Percentiles rank a stretch among this genome's conserved stretches.
phyloP scores from a whole-genome alignment of 2,888 invertebrate species.

The Allophyes oxyacanthae region DNA sequence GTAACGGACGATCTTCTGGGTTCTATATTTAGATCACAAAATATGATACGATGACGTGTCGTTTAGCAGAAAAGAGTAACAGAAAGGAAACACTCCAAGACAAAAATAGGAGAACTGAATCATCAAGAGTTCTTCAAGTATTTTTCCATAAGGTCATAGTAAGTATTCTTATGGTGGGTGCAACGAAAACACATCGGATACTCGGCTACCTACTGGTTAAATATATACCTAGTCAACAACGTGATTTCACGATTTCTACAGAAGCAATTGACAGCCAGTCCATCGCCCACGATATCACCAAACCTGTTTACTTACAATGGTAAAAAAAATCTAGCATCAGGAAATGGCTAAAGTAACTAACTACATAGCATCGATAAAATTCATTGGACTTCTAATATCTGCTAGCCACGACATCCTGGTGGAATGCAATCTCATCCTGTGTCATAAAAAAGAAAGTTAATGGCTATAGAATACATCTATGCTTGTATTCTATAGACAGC shows the following conservation, averaged over 20 bases:
- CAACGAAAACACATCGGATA: neutral
- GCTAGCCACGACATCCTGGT: constrained; percentile 21
- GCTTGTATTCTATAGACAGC: too few relatives aligned
- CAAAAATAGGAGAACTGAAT: neutral
- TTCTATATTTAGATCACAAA: neutral
- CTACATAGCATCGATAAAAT: neutral
- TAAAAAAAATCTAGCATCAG: neutral
- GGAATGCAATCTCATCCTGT: constrained; percentile 38
- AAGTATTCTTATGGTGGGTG: neutral
- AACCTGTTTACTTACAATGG: constrained; percentile 32
- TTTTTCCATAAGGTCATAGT: constrained; percentile 9
- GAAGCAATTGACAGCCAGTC: too few relatives aligned
- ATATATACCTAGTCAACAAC: too few relatives aligned
- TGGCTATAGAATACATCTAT: too few relatives aligned
- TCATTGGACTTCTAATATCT: constrained; percentile 10
- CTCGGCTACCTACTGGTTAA: neutral
- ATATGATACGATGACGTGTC: constrained; percentile 1
- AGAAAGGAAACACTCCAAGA: constrained; percentile 9
- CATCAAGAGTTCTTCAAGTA: neutral
- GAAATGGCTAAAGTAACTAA: neutral
- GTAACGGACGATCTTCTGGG: neutral
- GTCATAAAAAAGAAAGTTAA: constrained; percentile 36
- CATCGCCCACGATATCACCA: constrained; percentile 22
- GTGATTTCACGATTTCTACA: too few relatives aligned
- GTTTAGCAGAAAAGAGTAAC: neutral